phyloP scores from a whole-genome alignment of 2,113 vertebrate species.

The Mobula birostris region DNA sequence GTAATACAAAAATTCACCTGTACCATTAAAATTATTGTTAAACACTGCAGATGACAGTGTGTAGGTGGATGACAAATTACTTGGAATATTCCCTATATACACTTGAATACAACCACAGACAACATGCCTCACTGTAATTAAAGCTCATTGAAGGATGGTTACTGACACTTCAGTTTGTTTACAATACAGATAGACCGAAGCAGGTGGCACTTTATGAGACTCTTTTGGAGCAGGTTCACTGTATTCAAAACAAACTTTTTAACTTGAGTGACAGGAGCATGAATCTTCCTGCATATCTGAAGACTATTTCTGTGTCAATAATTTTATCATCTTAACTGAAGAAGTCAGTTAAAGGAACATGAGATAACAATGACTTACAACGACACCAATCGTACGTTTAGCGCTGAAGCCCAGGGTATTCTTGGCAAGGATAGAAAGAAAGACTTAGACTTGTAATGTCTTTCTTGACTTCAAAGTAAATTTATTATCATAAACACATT shows the following conservation, averaged over 20 bases:
- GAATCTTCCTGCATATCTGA: neutral
- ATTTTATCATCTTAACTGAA: neutral
- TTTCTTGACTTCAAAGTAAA: too few relatives aligned
- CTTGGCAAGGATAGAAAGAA: neutral
- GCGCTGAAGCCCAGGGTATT: neutral
- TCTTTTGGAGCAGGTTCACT: neutral
- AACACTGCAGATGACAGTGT: neutral
- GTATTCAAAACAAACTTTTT: slow-evolving; percentile 14
- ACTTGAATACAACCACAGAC: neutral
- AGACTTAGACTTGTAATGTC: neutral
- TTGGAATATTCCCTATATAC: neutral
- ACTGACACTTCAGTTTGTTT: neutral
- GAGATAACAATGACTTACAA: too few relatives aligned
- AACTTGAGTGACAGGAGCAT: neutral
- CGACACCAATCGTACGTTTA: too few relatives aligned
- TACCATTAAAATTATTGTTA: neutral
- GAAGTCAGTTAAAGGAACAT: too few relatives aligned
- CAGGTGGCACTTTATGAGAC: neutral
- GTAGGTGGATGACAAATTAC: neutral
- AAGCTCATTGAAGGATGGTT: neutral
- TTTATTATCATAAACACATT: too few relatives aligned
- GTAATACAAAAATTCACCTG: neutral
- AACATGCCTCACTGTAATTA: neutral
- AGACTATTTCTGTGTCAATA: neutral
- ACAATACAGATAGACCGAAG: neutral